These are phyloP conservation scores for Chloroceryle amazona DNA, from an alignment of 2,797 vertebrate species.

Conservation along the genomic window DNA sequence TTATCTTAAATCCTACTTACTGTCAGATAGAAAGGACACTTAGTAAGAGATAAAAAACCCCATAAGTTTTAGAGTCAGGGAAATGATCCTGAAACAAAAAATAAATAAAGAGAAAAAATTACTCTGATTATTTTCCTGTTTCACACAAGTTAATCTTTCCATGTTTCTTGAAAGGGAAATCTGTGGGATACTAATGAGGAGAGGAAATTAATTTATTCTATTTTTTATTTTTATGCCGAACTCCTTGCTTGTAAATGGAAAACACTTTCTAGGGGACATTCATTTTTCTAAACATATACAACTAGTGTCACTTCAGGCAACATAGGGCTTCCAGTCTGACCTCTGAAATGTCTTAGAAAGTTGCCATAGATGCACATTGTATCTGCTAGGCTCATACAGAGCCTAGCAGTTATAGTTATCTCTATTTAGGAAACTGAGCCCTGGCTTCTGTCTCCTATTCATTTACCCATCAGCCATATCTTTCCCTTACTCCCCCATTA, in stretches of 20 bases:
- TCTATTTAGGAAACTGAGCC: neutral
- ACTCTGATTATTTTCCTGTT: neutral
- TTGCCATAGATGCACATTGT: neutral
- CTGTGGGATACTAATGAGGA: neutral
- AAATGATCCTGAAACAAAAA: neutral
- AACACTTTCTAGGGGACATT: neutral
- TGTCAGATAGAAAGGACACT: neutral
- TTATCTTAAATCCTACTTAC: neutral
- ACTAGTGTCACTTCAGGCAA: neutral
- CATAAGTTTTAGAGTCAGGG: neutral
- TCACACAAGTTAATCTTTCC: neutral
- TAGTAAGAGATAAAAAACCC: neutral
- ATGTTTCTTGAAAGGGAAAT: neutral
- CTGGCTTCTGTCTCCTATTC: neutral
- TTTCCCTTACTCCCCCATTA: neutral
- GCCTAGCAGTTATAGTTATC: too few relatives aligned
- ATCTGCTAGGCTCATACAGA: neutral
- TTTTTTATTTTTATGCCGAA: neutral
- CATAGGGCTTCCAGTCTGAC: neutral
- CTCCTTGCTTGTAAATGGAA: neutral
- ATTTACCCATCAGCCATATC: neutral
- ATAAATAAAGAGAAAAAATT: neutral
- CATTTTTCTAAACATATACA: neutral
- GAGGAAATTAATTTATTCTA: neutral
- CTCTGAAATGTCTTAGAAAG: neutral